These are phyloP conservation scores for Halichoeres trimaculatus DNA, from an alignment of 2,113 vertebrate genomes.

Conservation along the genomic window DNA sequence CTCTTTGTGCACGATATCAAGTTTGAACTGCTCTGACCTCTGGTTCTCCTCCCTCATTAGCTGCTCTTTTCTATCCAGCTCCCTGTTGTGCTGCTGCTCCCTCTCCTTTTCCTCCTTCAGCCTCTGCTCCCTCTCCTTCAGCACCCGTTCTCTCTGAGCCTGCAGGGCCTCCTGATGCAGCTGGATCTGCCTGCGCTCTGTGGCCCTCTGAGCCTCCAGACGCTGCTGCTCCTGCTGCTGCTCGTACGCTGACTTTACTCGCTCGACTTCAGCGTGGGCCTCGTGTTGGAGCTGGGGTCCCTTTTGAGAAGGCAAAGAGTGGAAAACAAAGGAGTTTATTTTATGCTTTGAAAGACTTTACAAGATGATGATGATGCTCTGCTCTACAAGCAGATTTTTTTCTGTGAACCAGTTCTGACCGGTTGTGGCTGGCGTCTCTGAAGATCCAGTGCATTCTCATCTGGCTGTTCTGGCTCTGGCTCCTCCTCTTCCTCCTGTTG, in stretches of 20 bases:
- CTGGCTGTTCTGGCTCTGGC: constrained; percentile 62
- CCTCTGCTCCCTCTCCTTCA: constrained; percentile 83
- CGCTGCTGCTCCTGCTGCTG: constrained; percentile 92
- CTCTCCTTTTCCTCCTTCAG: constrained; percentile 81
- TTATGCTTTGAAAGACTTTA: constrained; percentile 6
- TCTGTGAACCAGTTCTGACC: constrained; percentile 51
- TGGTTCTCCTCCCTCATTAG: constrained; percentile 73
- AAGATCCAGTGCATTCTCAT: constrained; percentile 77
- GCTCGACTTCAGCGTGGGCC: constrained; percentile 34
- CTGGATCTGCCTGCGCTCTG: constrained; percentile 84
- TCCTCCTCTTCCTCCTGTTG: constrained; percentile 78
- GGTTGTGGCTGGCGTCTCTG: constrained; percentile 65
- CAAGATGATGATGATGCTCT: constrained; percentile 6
- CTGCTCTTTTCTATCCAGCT: constrained; percentile 81
- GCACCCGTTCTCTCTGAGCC: constrained; percentile 84
- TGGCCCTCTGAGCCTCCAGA: constrained; percentile 80
- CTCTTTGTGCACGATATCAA: background rate
- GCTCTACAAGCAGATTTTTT: background rate
- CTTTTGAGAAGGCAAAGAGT: constrained; percentile 31
- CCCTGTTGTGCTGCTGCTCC: constrained; percentile 82
- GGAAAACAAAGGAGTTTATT: background rate
- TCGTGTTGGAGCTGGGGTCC: constrained; percentile 41
- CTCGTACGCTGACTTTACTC: constrained; percentile 84
- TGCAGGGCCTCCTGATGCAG: constrained; percentile 85
- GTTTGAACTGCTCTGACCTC: constrained; percentile 62